A percentile compares a stretch with the other conserved stretches of the same genome.
phyloP scores from a whole-genome alignment of 2,888 invertebrate species.

The Strigamia maritima region DNA sequence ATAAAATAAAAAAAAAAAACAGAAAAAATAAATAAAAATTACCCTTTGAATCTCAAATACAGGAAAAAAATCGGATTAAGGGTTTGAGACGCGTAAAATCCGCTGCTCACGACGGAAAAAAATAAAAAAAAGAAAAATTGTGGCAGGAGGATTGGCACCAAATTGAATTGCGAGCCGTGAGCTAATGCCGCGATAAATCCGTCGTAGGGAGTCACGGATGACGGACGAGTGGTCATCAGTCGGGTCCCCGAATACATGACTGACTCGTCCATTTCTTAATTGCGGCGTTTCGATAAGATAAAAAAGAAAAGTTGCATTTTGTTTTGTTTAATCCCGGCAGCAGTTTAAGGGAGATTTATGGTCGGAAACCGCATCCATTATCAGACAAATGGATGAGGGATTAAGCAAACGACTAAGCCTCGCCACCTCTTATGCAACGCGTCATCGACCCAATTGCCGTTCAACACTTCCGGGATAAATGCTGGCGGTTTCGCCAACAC shows the following conservation, averaged over 20 bases:
- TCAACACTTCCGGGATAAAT: conserved; percentile 6
- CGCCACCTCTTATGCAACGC: not conserved
- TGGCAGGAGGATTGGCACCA: conserved; percentile 22
- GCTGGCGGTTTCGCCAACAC: not conserved
- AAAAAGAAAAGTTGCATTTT: no score
- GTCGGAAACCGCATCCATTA: not conserved
- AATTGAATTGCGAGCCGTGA: conserved; percentile 2
- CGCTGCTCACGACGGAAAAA: not conserved
- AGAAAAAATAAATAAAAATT: no score
- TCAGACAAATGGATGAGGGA: conserved; percentile 11
- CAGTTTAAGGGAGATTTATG: not conserved
- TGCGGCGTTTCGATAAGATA: not conserved
- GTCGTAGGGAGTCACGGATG: not conserved
- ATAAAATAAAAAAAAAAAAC: not conserved
- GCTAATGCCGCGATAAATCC: not conserved
- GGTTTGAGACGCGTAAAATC: not conserved
- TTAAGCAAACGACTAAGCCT: not conserved
- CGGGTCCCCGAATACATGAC: no score
- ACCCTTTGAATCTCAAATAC: not conserved
- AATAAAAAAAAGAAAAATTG: not conserved
- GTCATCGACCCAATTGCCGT: not conserved
- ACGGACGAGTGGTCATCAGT: not conserved
- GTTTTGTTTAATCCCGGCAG: not conserved
- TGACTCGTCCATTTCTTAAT: not conserved
- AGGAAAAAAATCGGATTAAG: conserved; percentile 10